Evolutionary conservation across 2,797 vertebrate species (phyloP).

Genomic region (Myotis myotis): DNA sequence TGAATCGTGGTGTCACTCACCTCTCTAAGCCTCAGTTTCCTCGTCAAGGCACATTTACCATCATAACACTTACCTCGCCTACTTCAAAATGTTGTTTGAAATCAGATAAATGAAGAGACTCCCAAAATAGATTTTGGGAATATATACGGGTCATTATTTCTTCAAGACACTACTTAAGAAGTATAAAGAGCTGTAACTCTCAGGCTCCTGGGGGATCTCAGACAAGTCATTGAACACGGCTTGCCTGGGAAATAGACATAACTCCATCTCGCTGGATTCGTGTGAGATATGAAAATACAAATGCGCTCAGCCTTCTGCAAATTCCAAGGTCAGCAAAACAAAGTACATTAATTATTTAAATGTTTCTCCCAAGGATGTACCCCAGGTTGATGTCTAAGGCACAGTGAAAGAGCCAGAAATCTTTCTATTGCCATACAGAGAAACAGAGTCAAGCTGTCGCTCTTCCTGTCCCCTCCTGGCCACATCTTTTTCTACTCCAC

Average conservation of each 20-base stretch:
- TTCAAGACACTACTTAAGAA: constrained; percentile 8
- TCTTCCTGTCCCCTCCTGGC: background rate
- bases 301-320: background rate
- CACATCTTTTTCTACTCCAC: background rate
- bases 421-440: background rate
- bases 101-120: background rate
- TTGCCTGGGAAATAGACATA: background rate
- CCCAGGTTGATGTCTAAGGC: background rate
- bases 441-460: background rate
- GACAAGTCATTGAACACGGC: background rate
- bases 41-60: background rate
- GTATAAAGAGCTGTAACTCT: background rate
- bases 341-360: background rate
- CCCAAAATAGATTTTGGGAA: background rate
- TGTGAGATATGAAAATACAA: background rate
- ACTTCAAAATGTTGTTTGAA: background rate
- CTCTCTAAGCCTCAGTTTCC: background rate
- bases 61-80: background rate
- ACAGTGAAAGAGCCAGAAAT: background rate
- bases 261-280: background rate
- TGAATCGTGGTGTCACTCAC: background rate
- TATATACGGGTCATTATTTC: background rate
- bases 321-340: constrained; percentile 1
- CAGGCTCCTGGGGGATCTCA: background rate
- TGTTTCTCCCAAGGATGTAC: background rate